These are phyloP conservation scores for Mormyrus iriodes DNA, from an alignment of 2,113 vertebrate genomes.

Conservation along the genomic window DNA sequence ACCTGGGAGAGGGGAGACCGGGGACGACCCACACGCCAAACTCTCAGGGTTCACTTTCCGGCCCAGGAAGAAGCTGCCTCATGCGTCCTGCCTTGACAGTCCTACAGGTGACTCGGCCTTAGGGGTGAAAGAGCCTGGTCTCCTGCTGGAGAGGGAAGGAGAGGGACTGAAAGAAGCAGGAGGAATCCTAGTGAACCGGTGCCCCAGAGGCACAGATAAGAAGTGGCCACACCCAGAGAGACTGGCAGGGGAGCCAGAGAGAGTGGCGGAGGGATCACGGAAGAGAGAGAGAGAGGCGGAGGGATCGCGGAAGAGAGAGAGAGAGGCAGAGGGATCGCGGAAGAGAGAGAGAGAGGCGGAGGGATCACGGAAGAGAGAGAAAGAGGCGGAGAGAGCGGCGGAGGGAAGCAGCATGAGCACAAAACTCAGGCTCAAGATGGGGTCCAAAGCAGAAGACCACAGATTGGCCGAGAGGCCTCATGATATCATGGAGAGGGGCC, in stretches of 20 bases:
- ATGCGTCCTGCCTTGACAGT: not conserved
- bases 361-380: too few species aligned
- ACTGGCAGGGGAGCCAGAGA: not conserved
- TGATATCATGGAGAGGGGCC: not conserved
- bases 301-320: not conserved
- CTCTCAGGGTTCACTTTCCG: constrained; percentile 53
- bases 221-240: not conserved
- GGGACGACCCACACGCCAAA: constrained; percentile 23
- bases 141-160: not conserved
- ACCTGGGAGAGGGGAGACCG: constrained; percentile 9
- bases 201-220: not conserved
- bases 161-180: not conserved
- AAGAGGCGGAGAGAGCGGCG: not conserved
- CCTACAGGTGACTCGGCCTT: not conserved
- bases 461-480: not conserved
- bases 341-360: not conserved
- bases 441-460: not conserved
- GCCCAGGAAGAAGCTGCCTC: constrained; percentile 39
- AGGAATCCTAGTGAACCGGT: not conserved
- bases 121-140: not conserved
- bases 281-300: not conserved
- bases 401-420: constrained; percentile 11
- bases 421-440: not conserved
- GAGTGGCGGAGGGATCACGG: not conserved
- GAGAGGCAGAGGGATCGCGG: not conserved